phyloP scores from a whole-genome alignment of 2,888 invertebrate species.

The Patella caerulea region DNA sequence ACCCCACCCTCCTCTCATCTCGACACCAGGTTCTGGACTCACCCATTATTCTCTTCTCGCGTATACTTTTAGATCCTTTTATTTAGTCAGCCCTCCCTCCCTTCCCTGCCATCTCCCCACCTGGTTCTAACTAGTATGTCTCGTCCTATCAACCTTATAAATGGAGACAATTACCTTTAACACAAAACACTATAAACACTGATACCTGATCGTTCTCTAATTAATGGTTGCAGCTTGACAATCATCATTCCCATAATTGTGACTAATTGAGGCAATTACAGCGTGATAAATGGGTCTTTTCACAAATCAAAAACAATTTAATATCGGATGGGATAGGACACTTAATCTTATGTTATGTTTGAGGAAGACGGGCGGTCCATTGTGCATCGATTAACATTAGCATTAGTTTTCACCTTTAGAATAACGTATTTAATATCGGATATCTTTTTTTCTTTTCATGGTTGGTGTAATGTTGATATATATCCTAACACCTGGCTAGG shows the following conservation, averaged over 20 bases:
- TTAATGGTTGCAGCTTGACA: neutral
- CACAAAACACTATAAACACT: neutral
- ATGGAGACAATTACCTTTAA: neutral
- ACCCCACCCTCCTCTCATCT: neutral
- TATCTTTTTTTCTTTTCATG: no score
- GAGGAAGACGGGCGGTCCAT: slow-evolving; percentile 18
- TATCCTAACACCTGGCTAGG: no score
- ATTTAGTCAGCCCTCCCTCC: neutral
- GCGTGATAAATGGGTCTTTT: slow-evolving; percentile 25
- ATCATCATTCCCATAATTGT: slow-evolving; percentile 13
- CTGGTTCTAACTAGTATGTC: slow-evolving; percentile 5
- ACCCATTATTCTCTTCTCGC: neutral
- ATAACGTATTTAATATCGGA: no score
- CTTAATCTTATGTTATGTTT: slow-evolving; percentile 16
- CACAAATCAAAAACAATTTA: slow-evolving; percentile 13
- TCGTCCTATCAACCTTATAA: neutral
- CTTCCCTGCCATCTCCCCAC: neutral
- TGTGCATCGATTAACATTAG: neutral
- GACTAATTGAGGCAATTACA: slow-evolving; percentile 35
- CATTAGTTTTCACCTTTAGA: neutral
- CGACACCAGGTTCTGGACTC: neutral
- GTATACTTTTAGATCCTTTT: neutral
- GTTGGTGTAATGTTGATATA: no score
- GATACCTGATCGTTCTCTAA: slow-evolving; percentile 11
- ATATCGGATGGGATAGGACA: slow-evolving; percentile 12